Evolutionary conservation across 2,888 invertebrate genomes (phyloP).

Genomic region (Osmoderma eremita): DNA sequence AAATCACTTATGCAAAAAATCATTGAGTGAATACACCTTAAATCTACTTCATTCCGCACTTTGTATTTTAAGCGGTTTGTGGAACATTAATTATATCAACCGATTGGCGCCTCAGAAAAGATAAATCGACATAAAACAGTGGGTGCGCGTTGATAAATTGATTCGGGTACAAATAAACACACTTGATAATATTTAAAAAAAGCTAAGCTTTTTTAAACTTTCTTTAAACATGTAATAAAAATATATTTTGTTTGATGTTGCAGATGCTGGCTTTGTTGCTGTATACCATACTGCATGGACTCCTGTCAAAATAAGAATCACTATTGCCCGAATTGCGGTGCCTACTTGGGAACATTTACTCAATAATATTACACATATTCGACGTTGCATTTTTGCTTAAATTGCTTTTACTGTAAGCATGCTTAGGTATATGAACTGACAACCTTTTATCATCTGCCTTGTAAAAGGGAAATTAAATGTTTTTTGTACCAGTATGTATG

Average conservation of each 20-base stretch:
- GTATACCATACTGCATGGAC: slow-evolving; percentile 40
- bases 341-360: slow-evolving; percentile 31
- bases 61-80: too few species aligned
- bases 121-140: too few species aligned
- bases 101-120: too few species aligned
- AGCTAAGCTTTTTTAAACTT: too few species aligned
- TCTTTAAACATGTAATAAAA: not conserved
- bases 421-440: not conserved
- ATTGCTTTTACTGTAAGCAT: slow-evolving; percentile 4
- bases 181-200: too few species aligned
- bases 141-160: too few species aligned
- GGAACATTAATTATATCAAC: too few species aligned
- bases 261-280: slow-evolving; percentile 41
- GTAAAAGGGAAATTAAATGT: too few species aligned
- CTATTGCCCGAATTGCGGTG: slow-evolving; percentile 39
- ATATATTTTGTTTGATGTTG: not conserved
- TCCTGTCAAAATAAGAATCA: slow-evolving; percentile 41
- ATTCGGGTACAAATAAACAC: too few species aligned
- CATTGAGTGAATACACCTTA: too few species aligned
- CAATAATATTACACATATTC: not conserved
- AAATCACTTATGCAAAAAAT: too few species aligned
- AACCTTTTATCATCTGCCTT: not conserved
- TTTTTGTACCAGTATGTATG: not conserved
- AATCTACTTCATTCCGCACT: too few species aligned
- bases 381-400: not conserved